Evolutionary conservation across 2,888 invertebrate genomes (phyloP), one percentile per base, ranked within the genome.

Genomic region (Nephrocerus scutellatus): DNA sequence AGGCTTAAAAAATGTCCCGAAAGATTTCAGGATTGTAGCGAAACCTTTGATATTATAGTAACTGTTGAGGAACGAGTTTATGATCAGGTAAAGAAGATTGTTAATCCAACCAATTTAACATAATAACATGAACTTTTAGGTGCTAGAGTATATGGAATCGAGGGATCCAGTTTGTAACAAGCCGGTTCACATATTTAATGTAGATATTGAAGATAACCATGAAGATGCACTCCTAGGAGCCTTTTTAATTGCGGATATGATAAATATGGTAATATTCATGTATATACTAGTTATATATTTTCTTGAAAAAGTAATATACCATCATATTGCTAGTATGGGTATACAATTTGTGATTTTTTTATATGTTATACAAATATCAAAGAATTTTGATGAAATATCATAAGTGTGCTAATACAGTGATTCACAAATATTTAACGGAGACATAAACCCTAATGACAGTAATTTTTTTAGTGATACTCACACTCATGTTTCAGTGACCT

Each of bases 171-270:
- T 80, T 33, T 78, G 82, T 53, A 88, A 87, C 68, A 84, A 88
- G 36, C 86, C 91, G 6, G 93, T 90, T 3, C 98, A 99, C 72
- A 81, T 99, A 28, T 84, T 99, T 39, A 99, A 99, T 67, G 84
- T 99, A 52, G 98, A 99, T 63, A 95, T 99, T 55, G 93, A 92
- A 66, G 98, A 99, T 72, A 99, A 98, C 71, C 93, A 97, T 51
- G 98, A 99, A 68, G 98, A 99, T 70, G 98, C 98, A 1, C 92
- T 97, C 4, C 84, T 98, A 60, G 98, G 98, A 49, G 97, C 98
- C 22, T 96, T 97, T 72, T 75, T 96, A 54, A 95, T 99, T 51
- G 90, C 90, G 70, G 96, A 98, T 70, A 79, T 99, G 72, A 89
- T 93, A 51, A 80, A 83, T 39, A 82, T 87, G 81, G 86, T 88